Evolutionary conservation across 2,797 vertebrate species (phyloP).

Genomic region (Hydrolagus colliei): DNA sequence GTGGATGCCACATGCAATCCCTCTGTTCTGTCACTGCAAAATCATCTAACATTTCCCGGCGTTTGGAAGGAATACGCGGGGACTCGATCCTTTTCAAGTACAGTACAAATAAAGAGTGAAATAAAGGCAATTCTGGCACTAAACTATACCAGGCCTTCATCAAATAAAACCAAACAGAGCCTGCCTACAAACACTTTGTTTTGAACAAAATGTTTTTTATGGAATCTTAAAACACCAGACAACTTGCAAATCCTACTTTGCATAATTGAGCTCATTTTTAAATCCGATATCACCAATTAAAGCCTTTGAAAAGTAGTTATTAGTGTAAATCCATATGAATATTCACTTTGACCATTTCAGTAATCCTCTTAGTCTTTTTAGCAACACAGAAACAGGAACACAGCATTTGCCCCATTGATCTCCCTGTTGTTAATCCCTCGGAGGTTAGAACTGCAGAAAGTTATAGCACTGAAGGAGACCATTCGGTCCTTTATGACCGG

Average conservation of each 20-base stretch:
- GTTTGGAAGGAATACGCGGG: no score
- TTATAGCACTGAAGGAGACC: no score
- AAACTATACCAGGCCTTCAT: neutral
- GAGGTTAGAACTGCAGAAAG: no score
- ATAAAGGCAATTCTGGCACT: neutral
- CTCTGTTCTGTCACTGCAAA: no score
- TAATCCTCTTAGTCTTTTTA: neutral
- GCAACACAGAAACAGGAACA: no score
- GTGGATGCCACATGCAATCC: no score
- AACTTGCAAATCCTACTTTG: neutral
- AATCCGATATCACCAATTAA: slow-evolving; percentile 2
- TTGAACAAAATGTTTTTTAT: neutral
- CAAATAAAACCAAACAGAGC: neutral
- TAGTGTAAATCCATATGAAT: neutral
- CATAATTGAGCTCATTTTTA: neutral
- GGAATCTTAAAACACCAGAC: neutral
- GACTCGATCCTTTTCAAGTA: no score
- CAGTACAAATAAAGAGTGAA: neutral
- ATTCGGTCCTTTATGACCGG: no score
- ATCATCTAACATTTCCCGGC: no score
- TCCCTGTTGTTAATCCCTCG: no score
- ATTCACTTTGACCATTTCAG: neutral
- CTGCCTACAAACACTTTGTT: neutral
- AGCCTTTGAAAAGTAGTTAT: neutral
- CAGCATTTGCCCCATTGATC: no score